Evolutionary conservation across 2,797 vertebrate species (phyloP).

Genomic region (Columba guinea): DNA sequence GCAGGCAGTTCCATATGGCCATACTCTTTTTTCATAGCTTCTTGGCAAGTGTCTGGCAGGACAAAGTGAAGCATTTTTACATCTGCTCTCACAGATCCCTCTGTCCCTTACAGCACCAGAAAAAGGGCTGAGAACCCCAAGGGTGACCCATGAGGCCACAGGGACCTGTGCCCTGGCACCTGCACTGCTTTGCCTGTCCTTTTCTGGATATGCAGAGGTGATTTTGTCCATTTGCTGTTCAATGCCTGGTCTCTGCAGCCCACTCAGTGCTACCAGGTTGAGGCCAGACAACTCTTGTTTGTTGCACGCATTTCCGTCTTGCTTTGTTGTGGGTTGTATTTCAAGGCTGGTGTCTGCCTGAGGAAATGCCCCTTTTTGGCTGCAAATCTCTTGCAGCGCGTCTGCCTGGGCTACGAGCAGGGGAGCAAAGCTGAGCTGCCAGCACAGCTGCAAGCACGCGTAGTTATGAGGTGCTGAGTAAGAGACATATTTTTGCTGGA

Average conservation of each 20-base stretch:
- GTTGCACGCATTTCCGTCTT: neutral
- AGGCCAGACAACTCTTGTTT: neutral
- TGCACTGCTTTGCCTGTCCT: neutral
- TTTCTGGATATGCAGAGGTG: neutral
- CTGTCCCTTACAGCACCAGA: neutral
- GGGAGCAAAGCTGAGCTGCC: neutral
- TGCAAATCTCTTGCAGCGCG: accelerated
- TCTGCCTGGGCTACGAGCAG: neutral
- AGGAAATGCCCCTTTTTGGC: neutral
- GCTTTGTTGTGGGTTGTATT: neutral
- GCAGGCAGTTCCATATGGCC: neutral
- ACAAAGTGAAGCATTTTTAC: accelerated
- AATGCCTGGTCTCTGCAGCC: neutral
- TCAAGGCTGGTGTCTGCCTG: neutral
- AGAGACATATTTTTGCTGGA: neutral
- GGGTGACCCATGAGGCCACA: too few relatives aligned
- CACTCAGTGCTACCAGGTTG: neutral
- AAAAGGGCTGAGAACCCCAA: neutral
- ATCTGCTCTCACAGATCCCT: neutral
- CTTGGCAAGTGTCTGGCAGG: neutral
- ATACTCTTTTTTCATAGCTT: neutral
- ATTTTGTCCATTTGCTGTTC: neutral
- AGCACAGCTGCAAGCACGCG: accelerated
- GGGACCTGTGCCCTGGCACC: neutral
- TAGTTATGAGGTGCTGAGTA: neutral